Evolutionary conservation across 1,140 invertebrate species (phyloP), one percentile per base, ranked within the genome.

Genomic region (Micrasema longulum): DNA sequence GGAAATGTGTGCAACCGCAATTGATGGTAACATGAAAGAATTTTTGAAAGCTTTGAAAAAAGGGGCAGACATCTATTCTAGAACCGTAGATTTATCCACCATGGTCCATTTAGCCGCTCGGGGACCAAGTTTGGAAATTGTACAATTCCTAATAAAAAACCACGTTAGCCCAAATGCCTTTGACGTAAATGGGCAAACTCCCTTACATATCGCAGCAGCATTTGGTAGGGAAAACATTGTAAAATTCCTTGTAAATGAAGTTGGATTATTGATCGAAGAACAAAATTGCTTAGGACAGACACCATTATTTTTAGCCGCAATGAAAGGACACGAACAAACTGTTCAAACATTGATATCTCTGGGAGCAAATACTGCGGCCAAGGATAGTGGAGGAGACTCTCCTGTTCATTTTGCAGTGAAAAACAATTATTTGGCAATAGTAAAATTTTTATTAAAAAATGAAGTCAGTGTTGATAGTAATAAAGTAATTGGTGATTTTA

Each of bases 381-480:
- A n/a, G 35, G 23, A 57, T 57, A 36, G 1, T 2, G 26, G 6
- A 36, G 53, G 53, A 6, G 7, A 36, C 6, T 35, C 23, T 31
- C 53, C 53, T 53, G 18, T 26, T 6, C 50, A 52, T 52, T 22
- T 9, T n/a, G 50, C 50, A 22, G 50, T 22, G 18, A 22, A 23
- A 26, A 22, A 52, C 20, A 52, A 52, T n/a, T 9, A 52, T 23
- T 9, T 23, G 1, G 50, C 14, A 5, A 22, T 52, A 12, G 5
- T 22, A 9, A 52, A 52, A 52, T 2, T 22, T 2, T 12, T 52
- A 52, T 10, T 52, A 1, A 7, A 7, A 9, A 22, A 22, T 18
- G 20, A 52, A 9, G n/a, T 23, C 0, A 7, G 16, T n/a, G 43
- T 52, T 20, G 50, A 52, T 52, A 22, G 3, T 23, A 26, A 52